Percentiles rank a stretch among this genome's conserved stretches.
Conservation (phyloP, 2,113 vertebrate genomes). For the Tyto alba region DNA sequence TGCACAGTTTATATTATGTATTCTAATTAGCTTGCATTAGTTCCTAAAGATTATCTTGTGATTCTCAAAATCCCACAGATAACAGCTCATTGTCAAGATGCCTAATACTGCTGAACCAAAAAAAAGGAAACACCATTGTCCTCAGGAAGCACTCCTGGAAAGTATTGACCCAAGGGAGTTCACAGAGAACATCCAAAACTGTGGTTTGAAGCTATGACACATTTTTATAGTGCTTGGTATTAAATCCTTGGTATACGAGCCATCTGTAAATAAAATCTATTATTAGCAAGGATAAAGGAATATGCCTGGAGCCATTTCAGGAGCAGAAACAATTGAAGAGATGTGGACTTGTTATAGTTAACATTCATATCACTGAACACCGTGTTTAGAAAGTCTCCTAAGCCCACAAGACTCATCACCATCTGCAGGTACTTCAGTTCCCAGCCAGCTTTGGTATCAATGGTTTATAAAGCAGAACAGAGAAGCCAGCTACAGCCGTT, state of each 20-base stretch:
- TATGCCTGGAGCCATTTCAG: background rate
- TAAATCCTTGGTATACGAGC: constrained; percentile 8
- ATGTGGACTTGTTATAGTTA: background rate
- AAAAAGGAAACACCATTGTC: background rate
- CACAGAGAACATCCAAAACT: background rate
- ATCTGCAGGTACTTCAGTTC: background rate
- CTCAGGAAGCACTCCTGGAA: background rate
- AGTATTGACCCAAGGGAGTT: background rate
- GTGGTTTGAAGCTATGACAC: background rate
- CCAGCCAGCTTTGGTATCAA: background rate
- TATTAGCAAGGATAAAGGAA: constrained; percentile 44
- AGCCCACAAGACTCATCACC: background rate
- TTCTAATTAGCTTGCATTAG: background rate
- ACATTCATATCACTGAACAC: background rate
- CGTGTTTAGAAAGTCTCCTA: background rate
- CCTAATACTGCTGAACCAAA: background rate
- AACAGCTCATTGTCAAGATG: background rate
- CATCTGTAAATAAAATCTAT: constrained; percentile 47
- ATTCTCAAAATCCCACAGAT: background rate
- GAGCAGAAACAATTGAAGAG: background rate
- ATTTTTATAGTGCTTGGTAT: constrained; percentile 18
- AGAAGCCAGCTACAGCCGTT: background rate
- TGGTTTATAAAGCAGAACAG: background rate
- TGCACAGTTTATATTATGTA: background rate
- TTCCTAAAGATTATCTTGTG: background rate